These are phyloP conservation scores for Bagarius yarrelli DNA, from an alignment of 2,113 vertebrate species.

Conservation along the genomic window DNA sequence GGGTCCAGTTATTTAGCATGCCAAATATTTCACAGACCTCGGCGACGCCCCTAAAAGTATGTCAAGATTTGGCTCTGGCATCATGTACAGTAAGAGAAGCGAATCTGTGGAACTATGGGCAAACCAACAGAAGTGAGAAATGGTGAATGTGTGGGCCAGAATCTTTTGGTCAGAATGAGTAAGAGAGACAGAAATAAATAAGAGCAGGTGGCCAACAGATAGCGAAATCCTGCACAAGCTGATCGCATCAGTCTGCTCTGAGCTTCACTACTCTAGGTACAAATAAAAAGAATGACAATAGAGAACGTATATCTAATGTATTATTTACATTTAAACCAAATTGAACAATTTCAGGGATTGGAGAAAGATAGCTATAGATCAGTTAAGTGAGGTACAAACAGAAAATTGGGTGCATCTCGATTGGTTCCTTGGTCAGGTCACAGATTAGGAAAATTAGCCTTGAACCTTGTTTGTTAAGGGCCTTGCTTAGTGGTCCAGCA, in stretches of 20 bases:
- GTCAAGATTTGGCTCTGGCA: background rate
- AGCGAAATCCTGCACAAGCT: slow-evolving; percentile 35
- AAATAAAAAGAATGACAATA: background rate
- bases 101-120: background rate
- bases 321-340: background rate
- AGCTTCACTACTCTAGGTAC: slow-evolving; percentile 22
- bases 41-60: too few species aligned
- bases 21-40: too few species aligned
- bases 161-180: slow-evolving; percentile 31
- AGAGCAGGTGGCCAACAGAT: slow-evolving; percentile 44
- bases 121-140: slow-evolving; percentile 9
- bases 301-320: background rate
- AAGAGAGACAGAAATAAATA: slow-evolving; percentile 33
- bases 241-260: slow-evolving; percentile 38
- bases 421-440: too few species aligned
- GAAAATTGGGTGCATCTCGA: too few species aligned
- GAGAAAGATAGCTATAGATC: too few species aligned
- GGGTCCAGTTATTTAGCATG: too few species aligned
- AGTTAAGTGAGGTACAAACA: too few species aligned
- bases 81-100: background rate
- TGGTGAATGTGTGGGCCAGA: slow-evolving; percentile 8
- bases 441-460: too few species aligned
- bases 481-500: too few species aligned
- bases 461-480: too few species aligned
- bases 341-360: background rate